Base-by-base conservation (phyloP, 23 tunicate species). In the Ascidia mentula region DNA sequence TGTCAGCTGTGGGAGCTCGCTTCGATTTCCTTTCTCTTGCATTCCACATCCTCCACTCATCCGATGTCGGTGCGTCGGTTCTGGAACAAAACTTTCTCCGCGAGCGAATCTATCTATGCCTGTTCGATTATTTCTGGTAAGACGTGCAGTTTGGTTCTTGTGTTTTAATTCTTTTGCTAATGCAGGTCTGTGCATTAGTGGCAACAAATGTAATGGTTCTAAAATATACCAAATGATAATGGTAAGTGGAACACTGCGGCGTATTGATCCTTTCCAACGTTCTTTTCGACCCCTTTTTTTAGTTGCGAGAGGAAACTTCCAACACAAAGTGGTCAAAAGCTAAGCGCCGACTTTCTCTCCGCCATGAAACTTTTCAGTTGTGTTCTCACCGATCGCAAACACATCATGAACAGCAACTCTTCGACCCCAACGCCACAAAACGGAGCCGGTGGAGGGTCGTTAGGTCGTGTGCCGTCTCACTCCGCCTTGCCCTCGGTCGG, bases 101-200 rank as follows among this genome's bases (percentile, higher is more conserved):
- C 28, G 95, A 91, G 32, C 82, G 96, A 70, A 87, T 96, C 37
- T 88, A 91, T 53, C 1, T 59, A 18, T 65, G 85, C 22, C 69
- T 91, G 60, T 96, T 96, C 46, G 99, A 96, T 37, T 96, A 96
- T 69, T 96, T 96, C 69, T 92, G 97, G 97, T 92, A 38, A 40
- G 92, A n/a, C n/a, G n/a, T n/a, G n/a, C n/a, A 53, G 22, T 53
- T 53, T 5, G 13, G 65, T 6, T 53, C 24, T 9, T 9, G 65
- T 53, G 7, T 53, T 3, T 5, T 53, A 9, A 53, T 53, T 6
- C 13, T 53, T 1, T 5, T 6, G 65, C 12, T 3, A 5, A 6
- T 5, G 24, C 2, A 5, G 12, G 7, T 53, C 65, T 3, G 7
- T 53, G 13, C 65, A 26, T 53, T 53, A 5, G n/a, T n/a, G n/a